These are phyloP conservation scores for Pelusios castaneus DNA, from an alignment of 2,113 vertebrate species.

Conservation along the genomic window DNA sequence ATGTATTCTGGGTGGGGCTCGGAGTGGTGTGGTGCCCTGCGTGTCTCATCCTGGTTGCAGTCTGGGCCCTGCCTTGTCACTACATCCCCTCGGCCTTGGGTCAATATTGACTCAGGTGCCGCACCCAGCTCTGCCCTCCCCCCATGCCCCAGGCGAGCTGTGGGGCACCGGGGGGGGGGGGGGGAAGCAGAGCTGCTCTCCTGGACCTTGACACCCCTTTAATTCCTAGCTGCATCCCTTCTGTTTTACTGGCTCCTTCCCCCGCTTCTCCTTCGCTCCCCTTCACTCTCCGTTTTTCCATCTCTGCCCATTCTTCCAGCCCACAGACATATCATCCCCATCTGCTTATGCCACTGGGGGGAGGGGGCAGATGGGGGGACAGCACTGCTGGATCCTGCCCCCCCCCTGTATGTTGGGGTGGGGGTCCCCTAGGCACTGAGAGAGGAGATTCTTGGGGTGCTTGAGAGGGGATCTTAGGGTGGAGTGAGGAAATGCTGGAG, in stretches of 20 bases:
- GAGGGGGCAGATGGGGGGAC: fast-evolving
- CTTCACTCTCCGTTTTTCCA: no score
- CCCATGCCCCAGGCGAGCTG: neutral
- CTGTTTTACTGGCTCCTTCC: neutral
- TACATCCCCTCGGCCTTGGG: neutral
- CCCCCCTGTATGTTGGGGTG: neutral
- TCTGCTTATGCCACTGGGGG: neutral
- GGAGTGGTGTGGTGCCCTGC: neutral
- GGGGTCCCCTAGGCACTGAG: neutral
- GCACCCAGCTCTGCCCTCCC: neutral
- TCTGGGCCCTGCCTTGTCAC: neutral
- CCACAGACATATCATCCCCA: no score
- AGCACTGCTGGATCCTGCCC: neutral
- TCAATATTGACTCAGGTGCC: neutral
- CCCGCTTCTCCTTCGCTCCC: no score
- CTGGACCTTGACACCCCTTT: no score
- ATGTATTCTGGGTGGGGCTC: neutral
- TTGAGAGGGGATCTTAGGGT: neutral
- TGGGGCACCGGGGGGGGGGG: neutral
- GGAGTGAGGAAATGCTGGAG: neutral
- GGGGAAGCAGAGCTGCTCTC: neutral
- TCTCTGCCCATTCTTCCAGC: no score
- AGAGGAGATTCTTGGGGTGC: no score
- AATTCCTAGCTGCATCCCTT: no score
- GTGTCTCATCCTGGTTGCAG: neutral